Percentiles rank a stretch among this genome's conserved stretches.
phyloP scores from a whole-genome alignment of 2,113 vertebrate species.

The Notothenia rossii region DNA sequence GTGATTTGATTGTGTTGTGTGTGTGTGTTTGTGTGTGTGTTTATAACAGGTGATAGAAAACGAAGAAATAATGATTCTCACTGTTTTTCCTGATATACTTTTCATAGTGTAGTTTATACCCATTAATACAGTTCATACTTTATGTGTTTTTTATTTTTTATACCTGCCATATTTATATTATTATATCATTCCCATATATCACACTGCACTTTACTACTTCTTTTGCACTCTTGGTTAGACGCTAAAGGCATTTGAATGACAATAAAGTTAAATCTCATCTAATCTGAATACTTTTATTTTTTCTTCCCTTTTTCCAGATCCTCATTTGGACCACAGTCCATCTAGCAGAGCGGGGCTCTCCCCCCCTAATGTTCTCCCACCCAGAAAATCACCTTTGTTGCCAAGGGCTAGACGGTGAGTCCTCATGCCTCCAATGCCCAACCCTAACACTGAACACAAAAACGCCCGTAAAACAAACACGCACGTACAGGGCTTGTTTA shows the following conservation, averaged over 20 bases:
- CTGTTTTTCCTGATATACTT: too few relatives aligned
- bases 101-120: too few relatives aligned
- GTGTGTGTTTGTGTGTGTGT: background rate
- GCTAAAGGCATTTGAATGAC: too few relatives aligned
- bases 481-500: constrained; percentile 23
- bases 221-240: too few relatives aligned
- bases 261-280: too few relatives aligned
- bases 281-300: background rate
- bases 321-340: constrained; percentile 40
- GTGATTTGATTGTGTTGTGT: too few relatives aligned
- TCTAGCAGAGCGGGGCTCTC: constrained; percentile 30
- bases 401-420: constrained; percentile 66
- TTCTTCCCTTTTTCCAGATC: constrained; percentile 29
- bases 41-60: background rate
- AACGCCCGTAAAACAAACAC: constrained; percentile 43
- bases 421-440: constrained; percentile 38
- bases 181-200: too few relatives aligned
- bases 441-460: constrained; percentile 33
- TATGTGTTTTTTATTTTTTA: too few relatives aligned
- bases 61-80: too few relatives aligned
- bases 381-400: constrained; percentile 53
- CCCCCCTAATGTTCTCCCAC: background rate
- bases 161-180: too few relatives aligned
- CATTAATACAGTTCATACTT: too few relatives aligned
- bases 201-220: too few relatives aligned